phyloP scores from a whole-genome alignment of 2,888 invertebrate species.

The Candidula unifasciata region DNA sequence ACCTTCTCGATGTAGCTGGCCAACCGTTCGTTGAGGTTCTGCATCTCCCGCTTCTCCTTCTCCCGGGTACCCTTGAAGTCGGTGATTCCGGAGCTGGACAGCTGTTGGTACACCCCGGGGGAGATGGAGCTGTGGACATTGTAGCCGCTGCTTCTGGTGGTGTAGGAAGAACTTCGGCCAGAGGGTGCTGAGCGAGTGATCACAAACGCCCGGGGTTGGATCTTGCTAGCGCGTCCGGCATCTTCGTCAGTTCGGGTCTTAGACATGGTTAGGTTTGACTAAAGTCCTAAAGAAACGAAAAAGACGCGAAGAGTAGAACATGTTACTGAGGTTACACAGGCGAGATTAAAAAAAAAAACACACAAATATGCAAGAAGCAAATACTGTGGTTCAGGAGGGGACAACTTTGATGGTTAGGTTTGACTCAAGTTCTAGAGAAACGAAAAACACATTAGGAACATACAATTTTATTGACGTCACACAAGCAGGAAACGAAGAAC shows the following conservation, averaged over 20 bases:
- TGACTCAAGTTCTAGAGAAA: no score
- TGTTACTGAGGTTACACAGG: no score
- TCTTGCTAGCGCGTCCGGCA: conserved; percentile 41
- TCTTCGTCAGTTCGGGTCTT: conserved; percentile 18
- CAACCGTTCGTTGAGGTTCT: conserved; percentile 79
- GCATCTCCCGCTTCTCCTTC: conserved; percentile 79
- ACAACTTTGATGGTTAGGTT: no score
- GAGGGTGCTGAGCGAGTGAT: conserved; percentile 33
- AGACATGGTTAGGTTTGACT: conserved; percentile 25
- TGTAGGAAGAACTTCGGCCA: background rate
- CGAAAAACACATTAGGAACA: no score
- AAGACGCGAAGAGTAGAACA: no score
- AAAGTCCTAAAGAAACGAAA: background rate
- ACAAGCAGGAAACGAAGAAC: no score
- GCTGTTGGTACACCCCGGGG: conserved; percentile 58
- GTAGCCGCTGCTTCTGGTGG: background rate
- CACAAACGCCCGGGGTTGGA: conserved; percentile 20
- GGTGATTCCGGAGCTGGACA: conserved; percentile 75
- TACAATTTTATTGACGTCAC: no score
- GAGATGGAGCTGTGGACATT: conserved; percentile 42
- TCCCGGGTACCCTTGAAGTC: conserved; percentile 77
- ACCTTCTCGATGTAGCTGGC: conserved; percentile 80
- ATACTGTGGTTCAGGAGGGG: no score
- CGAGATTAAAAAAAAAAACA: no score
- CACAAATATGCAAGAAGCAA: no score